Evolutionary conservation across 2,113 vertebrate species (phyloP).

Genomic region (Trogon surrucura): DNA sequence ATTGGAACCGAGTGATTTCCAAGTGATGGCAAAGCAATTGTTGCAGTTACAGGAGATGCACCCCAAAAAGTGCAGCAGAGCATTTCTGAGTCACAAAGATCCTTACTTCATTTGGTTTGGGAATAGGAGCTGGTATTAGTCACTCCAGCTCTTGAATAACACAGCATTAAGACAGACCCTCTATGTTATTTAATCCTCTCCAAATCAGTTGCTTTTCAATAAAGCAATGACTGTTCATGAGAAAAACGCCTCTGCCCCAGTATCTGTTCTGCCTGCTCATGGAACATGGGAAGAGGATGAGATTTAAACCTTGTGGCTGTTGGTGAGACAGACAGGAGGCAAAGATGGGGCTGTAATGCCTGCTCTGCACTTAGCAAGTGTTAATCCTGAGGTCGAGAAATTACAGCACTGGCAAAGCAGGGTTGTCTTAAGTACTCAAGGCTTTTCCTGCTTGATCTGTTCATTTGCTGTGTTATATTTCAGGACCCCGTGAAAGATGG

Average conservation of each 20-base stretch:
- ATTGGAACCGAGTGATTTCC: neutral
- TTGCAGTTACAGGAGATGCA: neutral
- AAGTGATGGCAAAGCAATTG: neutral
- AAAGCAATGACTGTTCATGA: neutral
- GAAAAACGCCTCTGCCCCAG: neutral
- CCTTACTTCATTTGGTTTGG: neutral
- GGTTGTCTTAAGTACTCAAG: neutral
- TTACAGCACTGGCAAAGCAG: neutral
- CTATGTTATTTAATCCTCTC: neutral
- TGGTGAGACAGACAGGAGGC: neutral
- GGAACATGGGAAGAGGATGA: neutral
- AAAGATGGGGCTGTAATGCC: neutral
- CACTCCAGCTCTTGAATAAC: neutral
- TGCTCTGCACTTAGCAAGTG: neutral
- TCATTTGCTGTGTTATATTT: neutral
- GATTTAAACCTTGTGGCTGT: neutral
- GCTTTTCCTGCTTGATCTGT: neutral
- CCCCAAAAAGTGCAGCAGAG: neutral
- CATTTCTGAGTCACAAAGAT: neutral
- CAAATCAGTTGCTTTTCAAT: neutral
- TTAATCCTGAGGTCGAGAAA: neutral
- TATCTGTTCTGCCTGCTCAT: neutral
- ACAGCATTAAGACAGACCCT: neutral
- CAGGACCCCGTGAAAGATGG: slow-evolving; percentile 97
- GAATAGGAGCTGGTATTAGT: neutral